phyloP scores from a whole-genome alignment of 2,888 invertebrate species.

The Anoncus sp. region DNA sequence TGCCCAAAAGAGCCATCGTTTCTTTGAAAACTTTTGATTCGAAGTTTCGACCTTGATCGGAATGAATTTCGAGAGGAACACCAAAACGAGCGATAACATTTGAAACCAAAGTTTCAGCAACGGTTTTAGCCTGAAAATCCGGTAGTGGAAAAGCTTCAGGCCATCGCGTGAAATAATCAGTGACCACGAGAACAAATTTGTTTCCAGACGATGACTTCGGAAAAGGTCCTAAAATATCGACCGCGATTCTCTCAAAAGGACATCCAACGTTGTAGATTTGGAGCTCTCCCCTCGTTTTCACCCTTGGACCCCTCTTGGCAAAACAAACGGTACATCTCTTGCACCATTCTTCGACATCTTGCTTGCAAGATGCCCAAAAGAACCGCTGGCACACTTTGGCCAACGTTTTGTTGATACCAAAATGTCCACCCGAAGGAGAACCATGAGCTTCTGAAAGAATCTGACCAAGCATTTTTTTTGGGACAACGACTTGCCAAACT shows the following conservation, averaged over 20 bases:
- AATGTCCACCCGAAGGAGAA: constrained; percentile 67
- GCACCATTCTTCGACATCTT: constrained; percentile 67
- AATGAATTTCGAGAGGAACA: constrained; percentile 66
- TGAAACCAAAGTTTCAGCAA: constrained; percentile 69
- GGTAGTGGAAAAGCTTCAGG: constrained; percentile 65
- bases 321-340: constrained; percentile 62
- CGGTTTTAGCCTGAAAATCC: constrained; percentile 72
- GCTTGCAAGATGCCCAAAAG: constrained; percentile 55
- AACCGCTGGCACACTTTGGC: constrained; percentile 66
- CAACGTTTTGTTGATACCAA: constrained; percentile 68
- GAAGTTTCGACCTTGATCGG: constrained; percentile 67
- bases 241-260: constrained; percentile 64
- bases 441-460: constrained; percentile 52
- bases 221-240: constrained; percentile 68
- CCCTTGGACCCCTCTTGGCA: constrained; percentile 57
- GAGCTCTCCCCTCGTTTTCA: constrained; percentile 55
- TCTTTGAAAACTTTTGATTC: constrained; percentile 2
- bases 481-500: too few relatives aligned
- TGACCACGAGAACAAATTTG: constrained; percentile 67
- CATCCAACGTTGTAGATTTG: constrained; percentile 63
- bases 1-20: constrained; percentile 62
- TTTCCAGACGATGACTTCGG: constrained; percentile 64
- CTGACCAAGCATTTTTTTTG: too few relatives aligned
- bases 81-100: constrained; percentile 65
- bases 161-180: constrained; percentile 18